These are phyloP conservation scores for Brachypodius melanocephalos DNA, from an alignment of 2,113 vertebrate species.

Conservation along the genomic window DNA sequence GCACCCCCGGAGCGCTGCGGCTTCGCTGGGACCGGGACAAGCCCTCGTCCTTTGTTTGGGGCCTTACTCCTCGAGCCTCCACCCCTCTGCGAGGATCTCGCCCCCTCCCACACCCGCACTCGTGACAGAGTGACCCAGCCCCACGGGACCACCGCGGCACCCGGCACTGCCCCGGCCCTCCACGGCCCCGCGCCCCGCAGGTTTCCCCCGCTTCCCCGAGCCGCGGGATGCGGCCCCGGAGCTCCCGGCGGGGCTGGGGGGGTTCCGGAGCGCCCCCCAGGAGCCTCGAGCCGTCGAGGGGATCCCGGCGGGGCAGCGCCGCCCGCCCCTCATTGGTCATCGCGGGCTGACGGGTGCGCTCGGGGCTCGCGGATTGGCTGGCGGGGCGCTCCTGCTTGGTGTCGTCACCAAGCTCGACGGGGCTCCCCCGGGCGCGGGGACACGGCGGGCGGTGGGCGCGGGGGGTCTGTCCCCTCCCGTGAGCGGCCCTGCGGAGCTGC, in stretches of 20 bases:
- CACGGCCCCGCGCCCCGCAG: background rate
- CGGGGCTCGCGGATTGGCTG: background rate
- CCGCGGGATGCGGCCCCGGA: background rate
- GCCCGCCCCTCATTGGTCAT: background rate
- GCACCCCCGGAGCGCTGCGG: background rate
- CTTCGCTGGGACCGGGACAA: background rate
- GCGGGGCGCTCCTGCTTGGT: background rate
- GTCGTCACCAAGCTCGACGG: slow-evolving; percentile 17
- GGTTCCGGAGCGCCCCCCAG: background rate
- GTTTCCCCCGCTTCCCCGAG: fast-evolving
- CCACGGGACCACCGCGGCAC: too few species aligned
- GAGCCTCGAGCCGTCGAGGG: slow-evolving; percentile 1
- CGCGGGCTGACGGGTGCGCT: background rate
- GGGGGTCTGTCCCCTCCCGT: background rate
- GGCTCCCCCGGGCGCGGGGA: background rate
- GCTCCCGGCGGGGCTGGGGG: background rate
- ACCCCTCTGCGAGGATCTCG: fast-evolving
- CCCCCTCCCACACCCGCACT: background rate
- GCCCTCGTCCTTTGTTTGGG: background rate
- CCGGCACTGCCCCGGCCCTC: background rate
- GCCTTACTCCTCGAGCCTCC: background rate
- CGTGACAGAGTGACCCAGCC: background rate
- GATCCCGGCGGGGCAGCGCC: background rate
- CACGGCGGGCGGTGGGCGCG: background rate
- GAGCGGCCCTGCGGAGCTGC: background rate